Evolutionary conservation across 2,797 vertebrate genomes (phyloP), one percentile per base, ranked within the genome.

Genomic region (Galaxias olidus): DNA sequence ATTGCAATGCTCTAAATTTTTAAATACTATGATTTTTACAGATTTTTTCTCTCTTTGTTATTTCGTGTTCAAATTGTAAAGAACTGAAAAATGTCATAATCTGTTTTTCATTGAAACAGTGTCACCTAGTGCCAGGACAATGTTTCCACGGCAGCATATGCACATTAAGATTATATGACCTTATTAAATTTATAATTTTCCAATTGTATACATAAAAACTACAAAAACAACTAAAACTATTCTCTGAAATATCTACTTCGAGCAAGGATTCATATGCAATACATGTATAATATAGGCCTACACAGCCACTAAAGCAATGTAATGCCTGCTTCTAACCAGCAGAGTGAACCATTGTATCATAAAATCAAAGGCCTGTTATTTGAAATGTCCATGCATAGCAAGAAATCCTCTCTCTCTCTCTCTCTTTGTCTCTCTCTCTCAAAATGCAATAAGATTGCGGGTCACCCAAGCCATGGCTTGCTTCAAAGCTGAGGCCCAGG

Each of bases 121-220:
- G 82, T 1, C 86, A 78, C 63, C 84, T 79, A 76, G 85, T 84
- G 89, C 80, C 13, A 40, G 61, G 63, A 10, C 6, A 2, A n/a
- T 0, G 40, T 56, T 11, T 20, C 0, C 19, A 30, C 30, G 30
- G 30, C 30, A 30, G 30, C 2, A 6, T 30, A 6, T 30, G 30
- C 6, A 30, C 30, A 30, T 30, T 6, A 30, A 6, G 30, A 30
- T 30, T 30, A 30, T 30, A 30, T 30, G 6, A 30, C 30, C 30
- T 30, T 30, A 6, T 30, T 30, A 30, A 3, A 30, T 30, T 30
- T 30, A 30, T 3, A 30, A 30, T 6, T 30, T 30, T 30, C 30
- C 30, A 30, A 30, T 30, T 30, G 30, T 6, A 3, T 30, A 30
- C 30, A 30, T 30, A 30, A 6, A 30, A 30, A 30, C 30, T 30